Evolutionary conservation across 2,888 invertebrate species (phyloP), one percentile per base, ranked within the genome.

Genomic region (Caenorhabditis angaria): DNA sequence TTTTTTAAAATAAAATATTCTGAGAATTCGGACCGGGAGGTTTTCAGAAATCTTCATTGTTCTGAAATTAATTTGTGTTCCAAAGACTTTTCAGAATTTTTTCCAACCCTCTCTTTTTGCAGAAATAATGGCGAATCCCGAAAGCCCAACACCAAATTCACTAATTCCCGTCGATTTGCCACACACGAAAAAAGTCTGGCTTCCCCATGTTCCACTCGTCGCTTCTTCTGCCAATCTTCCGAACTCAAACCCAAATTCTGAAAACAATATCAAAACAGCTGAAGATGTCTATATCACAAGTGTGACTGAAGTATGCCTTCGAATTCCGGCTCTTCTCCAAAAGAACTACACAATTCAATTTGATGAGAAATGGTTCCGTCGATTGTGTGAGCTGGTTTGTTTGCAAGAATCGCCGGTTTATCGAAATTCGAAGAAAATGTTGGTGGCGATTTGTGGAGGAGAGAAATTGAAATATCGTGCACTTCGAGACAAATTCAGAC

Each of bases 401-500:
- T 5, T 58, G 12, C 14, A 20, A 8, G 47, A 58, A 2, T 22
- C 24, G 1, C 58, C 70, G n/a, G 73, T 64, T 0, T 65, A 73
- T 25, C 55, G 69, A 14, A 65, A 64, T 22, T 60, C 66, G 22
- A 73, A 72, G 25, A 77, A 76, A 58, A 62, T 81, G 1, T 58
- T 81, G 2, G n/a, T 78, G 1, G 25, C 61, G 2, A 63, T 77
- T 20, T 70, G 70, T 29, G 27, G 68, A 24, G 35, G 47, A 3
- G 70, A 78, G 29, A 72, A 76, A 35, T 24, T 12, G 25, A 65
- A 69, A 27, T 80, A 74, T 63, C 70, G 68, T 20, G 55, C 59
- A 12, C 60, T 77, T 53, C 27, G 65, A 25, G 73, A 77, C 48
- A 65, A 66, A 35, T 71, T 73, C 50, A 61, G 63, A 32, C 76